Evolutionary conservation across 2,113 vertebrate species (phyloP).

Genomic region (Speoplatyrhinus poulsoni): DNA sequence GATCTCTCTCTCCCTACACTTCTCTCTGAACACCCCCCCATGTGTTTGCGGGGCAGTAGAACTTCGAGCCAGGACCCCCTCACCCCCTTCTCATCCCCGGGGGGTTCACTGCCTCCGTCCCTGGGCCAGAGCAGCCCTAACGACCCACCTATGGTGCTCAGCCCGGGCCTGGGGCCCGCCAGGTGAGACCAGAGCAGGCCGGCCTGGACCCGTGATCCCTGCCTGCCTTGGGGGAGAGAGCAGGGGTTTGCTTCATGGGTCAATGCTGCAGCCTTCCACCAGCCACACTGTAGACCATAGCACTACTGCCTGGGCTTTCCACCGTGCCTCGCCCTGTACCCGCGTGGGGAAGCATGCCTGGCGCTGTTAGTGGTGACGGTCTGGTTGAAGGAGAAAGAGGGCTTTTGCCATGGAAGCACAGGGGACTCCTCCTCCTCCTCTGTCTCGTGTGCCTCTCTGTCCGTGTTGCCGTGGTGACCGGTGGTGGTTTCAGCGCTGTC

Average conservation of each 20-base stretch:
- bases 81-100: conserved; percentile 82
- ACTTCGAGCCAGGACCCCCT: conserved; percentile 88
- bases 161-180: conserved; percentile 78
- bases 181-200: conserved; percentile 82
- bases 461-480: conserved; percentile 58
- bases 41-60: conserved; percentile 73
- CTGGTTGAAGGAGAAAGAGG: not conserved
- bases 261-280: conserved; percentile 32
- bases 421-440: conserved; percentile 17
- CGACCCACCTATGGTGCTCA: conserved; percentile 81
- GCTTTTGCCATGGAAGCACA: conserved; percentile 16
- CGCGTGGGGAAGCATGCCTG: conserved; percentile 42
- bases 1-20: conserved; percentile 51
- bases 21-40: conserved; percentile 42
- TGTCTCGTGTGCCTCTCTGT: conserved; percentile 17
- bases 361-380: not conserved
- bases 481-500: conserved; percentile 57
- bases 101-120: conserved; percentile 81
- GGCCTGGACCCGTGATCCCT: conserved; percentile 15
- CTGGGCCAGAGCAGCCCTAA: conserved; percentile 83
- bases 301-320: conserved; percentile 15
- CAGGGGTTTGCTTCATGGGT: conserved; percentile 42
- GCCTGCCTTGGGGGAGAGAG: conserved; percentile 43
- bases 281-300: conserved; percentile 1
- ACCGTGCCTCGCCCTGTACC: conserved; percentile 1